A percentile compares a stretch with the other conserved stretches of the same genome.
Evolutionary conservation across 2,797 vertebrate species (phyloP).

Genomic region (Epinephelus malabaricus): DNA sequence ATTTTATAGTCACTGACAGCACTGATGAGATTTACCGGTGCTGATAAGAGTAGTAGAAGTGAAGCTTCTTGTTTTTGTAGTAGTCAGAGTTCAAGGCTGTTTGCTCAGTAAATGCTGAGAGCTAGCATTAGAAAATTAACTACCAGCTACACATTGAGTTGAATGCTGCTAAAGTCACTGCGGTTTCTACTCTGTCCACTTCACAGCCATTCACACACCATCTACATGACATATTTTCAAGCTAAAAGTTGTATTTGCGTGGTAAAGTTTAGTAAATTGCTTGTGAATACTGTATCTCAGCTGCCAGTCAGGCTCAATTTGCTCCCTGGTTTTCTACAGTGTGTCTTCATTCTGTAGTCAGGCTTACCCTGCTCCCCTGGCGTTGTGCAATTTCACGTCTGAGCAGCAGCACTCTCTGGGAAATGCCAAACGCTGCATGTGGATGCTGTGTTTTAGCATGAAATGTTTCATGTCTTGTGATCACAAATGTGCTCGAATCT

Average conservation of each 20-base stretch:
- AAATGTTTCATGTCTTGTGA: conserved; percentile 40
- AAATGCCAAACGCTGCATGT: conserved; percentile 36
- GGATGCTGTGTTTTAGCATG: conserved; percentile 27
- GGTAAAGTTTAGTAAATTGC: background rate
- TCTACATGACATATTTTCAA: background rate
- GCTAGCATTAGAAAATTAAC: background rate
- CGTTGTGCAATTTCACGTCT: conserved; percentile 41
- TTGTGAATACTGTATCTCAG: conserved; percentile 12
- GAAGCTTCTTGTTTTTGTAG: background rate
- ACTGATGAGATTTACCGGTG: background rate
- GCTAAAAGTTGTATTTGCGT: background rate
- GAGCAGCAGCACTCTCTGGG: conserved; percentile 41
- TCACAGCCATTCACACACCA: background rate
- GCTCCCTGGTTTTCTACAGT: conserved; percentile 1
- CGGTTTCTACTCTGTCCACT: background rate
- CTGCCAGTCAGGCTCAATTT: conserved; percentile 10
- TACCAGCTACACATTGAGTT: background rate
- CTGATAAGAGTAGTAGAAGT: background rate
- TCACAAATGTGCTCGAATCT: conserved; percentile 27
- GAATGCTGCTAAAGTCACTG: background rate
- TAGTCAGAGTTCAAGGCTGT: background rate
- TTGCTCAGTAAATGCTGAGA: background rate
- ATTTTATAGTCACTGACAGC: background rate
- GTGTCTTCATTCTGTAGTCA: conserved; percentile 3
- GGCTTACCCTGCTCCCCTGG: conserved; percentile 20